phyloP scores from a whole-genome alignment of 2,797 vertebrate species.

The Gephyroberyx darwinii region DNA sequence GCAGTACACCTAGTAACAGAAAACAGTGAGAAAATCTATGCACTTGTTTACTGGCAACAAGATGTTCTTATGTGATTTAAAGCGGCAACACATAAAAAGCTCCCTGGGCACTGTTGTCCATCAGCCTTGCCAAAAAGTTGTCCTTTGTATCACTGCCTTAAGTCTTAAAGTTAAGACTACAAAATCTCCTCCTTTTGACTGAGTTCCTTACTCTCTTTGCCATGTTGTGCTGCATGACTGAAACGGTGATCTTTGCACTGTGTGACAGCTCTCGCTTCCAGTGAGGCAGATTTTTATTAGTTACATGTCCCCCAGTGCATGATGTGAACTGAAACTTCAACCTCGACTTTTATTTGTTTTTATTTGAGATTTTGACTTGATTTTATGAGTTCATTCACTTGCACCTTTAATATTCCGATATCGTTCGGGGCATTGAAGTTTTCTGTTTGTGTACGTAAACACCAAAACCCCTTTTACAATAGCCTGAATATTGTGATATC shows the following conservation, averaged over 20 bases:
- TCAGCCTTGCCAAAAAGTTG: not conserved
- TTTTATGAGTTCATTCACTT: slow-evolving; percentile 52
- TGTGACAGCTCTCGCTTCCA: slow-evolving; percentile 42
- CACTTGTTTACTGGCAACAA: not conserved
- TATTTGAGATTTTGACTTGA: slow-evolving; percentile 44
- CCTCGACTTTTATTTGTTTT: slow-evolving; percentile 22
- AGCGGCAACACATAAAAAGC: not conserved
- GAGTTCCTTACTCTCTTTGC: slow-evolving; percentile 27
- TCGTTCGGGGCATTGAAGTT: slow-evolving; percentile 18
- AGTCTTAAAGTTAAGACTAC: slow-evolving; percentile 28
- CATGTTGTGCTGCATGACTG: slow-evolving; percentile 56
- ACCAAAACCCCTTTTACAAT: slow-evolving; percentile 38
- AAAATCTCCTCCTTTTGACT: slow-evolving; percentile 8
- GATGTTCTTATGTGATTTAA: not conserved
- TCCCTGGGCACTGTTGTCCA: not conserved
- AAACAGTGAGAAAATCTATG: slow-evolving; percentile 6
- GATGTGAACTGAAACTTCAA: slow-evolving; percentile 49
- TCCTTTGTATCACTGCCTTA: slow-evolving; percentile 13
- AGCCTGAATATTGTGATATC: slow-evolving; percentile 50
- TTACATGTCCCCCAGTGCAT: slow-evolving; percentile 41
- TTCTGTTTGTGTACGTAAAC: slow-evolving; percentile 35
- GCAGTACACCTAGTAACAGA: not conserved
- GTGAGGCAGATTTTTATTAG: slow-evolving; percentile 38
- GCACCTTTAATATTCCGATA: slow-evolving; percentile 39
- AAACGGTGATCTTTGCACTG: slow-evolving; percentile 60